phyloP scores from a whole-genome alignment of 2,888 invertebrate genomes.

The Dromius quadrimaculatus region DNA sequence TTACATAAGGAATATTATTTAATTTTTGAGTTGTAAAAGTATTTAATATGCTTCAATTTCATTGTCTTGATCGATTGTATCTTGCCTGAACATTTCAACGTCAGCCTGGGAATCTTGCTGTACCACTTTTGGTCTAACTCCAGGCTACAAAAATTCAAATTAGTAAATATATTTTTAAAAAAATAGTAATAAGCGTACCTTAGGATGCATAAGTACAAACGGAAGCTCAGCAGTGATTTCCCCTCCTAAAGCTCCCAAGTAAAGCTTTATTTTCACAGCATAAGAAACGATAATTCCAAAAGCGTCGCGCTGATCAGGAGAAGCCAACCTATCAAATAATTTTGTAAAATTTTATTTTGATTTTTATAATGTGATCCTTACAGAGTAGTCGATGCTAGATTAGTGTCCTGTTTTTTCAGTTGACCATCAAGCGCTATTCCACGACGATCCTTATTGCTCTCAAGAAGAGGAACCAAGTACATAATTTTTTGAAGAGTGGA shows the following conservation, averaged over 20 bases:
- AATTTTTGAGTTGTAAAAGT: too few species aligned
- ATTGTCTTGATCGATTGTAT: constrained; percentile 70
- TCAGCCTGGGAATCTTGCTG: constrained; percentile 80
- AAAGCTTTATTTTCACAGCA: constrained; percentile 93
- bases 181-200: constrained; percentile 68
- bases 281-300: constrained; percentile 97
- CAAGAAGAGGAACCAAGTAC: constrained; percentile 82
- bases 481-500: constrained; percentile 90
- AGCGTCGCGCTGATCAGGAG: constrained; percentile 88
- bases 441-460: constrained; percentile 83
- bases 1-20: background rate
- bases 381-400: constrained; percentile 93
- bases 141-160: constrained; percentile 65
- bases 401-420: constrained; percentile 84
- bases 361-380: constrained; percentile 66
- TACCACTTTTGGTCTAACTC: constrained; percentile 69
- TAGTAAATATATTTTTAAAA: too few species aligned
- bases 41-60: constrained; percentile 50
- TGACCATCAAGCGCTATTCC: constrained; percentile 94
- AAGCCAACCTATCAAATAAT: constrained; percentile 70
- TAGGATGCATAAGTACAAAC: constrained; percentile 92
- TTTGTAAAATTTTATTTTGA: constrained; percentile 7
- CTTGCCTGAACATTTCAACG: constrained; percentile 79
- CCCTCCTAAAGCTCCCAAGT: constrained; percentile 92
- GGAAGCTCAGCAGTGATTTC: constrained; percentile 93